phyloP scores from a whole-genome alignment of 1,140 invertebrate species.

The Lucilia sericata region DNA sequence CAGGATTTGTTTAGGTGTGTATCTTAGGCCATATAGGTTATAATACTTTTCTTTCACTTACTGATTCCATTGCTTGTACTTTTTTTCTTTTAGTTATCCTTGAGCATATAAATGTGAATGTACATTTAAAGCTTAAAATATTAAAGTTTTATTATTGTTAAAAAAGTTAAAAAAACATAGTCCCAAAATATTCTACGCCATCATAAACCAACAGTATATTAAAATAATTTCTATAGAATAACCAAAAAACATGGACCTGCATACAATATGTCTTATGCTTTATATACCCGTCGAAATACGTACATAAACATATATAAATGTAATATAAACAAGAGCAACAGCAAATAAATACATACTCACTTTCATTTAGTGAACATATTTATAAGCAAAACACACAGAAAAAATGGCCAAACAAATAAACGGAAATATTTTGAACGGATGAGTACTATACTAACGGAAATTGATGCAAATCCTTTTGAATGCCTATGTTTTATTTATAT shows the following conservation, averaged over 20 bases:
- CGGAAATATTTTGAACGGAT: slow-evolving; percentile 44
- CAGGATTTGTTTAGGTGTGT: background rate
- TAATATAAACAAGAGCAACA: background rate
- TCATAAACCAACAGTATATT: slow-evolving; percentile 27
- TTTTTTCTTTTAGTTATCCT: background rate
- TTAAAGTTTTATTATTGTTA: slow-evolving; percentile 1
- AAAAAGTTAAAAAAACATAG: background rate
- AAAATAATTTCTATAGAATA: slow-evolving; percentile 22
- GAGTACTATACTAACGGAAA: slow-evolving; percentile 37
- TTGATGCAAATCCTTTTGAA: slow-evolving; percentile 41
- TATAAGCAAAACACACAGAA: background rate
- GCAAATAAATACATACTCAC: background rate
- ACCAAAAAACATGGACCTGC: background rate
- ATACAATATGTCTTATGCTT: slow-evolving; percentile 40
- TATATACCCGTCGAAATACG: too few species aligned
- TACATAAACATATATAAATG: too few species aligned
- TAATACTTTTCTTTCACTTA: background rate
- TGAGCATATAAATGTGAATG: background rate
- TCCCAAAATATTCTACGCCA: background rate
- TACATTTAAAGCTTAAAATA: slow-evolving; percentile 30
- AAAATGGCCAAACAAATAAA: slow-evolving; percentile 38
- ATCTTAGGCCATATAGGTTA: background rate
- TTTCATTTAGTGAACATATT: background rate
- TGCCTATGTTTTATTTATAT: slow-evolving; percentile 25
- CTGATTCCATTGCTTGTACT: background rate